Conservation (phyloP, 35 echinoderm and acorn worm genomes). For the Heliocidaris tuberculata region DNA sequence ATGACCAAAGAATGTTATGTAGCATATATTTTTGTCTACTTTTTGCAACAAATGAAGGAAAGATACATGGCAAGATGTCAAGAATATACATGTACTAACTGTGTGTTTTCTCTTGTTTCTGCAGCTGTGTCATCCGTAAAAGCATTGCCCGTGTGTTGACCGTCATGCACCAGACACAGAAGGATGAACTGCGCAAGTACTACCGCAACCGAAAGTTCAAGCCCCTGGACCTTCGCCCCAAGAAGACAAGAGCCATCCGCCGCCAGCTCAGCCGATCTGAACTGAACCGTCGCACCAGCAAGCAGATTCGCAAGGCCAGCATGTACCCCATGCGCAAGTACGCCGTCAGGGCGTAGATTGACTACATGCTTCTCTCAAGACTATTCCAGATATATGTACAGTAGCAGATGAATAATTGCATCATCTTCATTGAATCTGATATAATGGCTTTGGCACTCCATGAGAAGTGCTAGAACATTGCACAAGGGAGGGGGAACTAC, state of each 20-base stretch:
- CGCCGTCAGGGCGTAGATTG: slow-evolving; percentile 71
- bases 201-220: slow-evolving; percentile 93
- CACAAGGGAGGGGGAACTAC: background rate
- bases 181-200: slow-evolving; percentile 93
- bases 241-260: slow-evolving; percentile 88
- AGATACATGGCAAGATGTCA: too few relatives aligned
- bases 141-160: slow-evolving; percentile 92
- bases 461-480: background rate
- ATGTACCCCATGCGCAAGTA: slow-evolving; percentile 82
- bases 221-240: slow-evolving; percentile 93
- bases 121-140: slow-evolving; percentile 91
- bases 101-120: slow-evolving; percentile 23
- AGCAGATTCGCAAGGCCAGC: slow-evolving; percentile 76
- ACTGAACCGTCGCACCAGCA: slow-evolving; percentile 70
- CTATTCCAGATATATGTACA: background rate
- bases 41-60: too few relatives aligned
- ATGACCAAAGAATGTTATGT: too few relatives aligned
- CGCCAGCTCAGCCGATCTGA: slow-evolving; percentile 76
- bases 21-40: too few relatives aligned
- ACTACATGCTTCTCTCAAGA: background rate
- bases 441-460: background rate
- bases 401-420: background rate
- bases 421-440: background rate
- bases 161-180: slow-evolving; percentile 90
- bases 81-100: background rate